phyloP scores from a whole-genome alignment of 2,113 vertebrate species.

The Cyanoliseus patagonus region DNA sequence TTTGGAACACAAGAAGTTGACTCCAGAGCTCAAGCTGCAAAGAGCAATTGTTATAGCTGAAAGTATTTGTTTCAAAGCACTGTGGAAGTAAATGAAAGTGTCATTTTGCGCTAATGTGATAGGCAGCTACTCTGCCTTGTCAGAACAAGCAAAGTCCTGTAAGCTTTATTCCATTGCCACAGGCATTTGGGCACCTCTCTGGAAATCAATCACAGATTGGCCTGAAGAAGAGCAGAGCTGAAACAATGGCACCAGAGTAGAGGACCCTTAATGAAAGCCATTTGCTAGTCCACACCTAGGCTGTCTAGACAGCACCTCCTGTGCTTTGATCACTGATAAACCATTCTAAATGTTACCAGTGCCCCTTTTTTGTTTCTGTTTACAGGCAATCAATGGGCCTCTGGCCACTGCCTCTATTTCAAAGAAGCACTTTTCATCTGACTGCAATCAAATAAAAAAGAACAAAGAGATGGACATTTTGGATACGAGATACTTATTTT shows the following conservation, averaged over 20 bases:
- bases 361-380: conserved; percentile 74
- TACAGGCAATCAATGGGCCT: conserved; percentile 76
- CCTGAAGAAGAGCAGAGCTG: conserved; percentile 76
- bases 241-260: conserved; percentile 73
- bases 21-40: conserved; percentile 64
- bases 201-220: conserved; percentile 94
- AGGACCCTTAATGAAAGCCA: conserved; percentile 82
- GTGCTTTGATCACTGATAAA: conserved; percentile 82
- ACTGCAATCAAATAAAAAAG: conserved; percentile 81
- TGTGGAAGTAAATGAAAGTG: conserved; percentile 80
- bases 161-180: conserved; percentile 84
- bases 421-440: conserved; percentile 86
- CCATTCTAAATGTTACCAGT: conserved; percentile 79
- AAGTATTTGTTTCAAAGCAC: conserved; percentile 79
- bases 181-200: conserved; percentile 84
- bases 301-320: conserved; percentile 78
- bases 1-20: conserved; percentile 69
- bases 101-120: conserved; percentile 88
- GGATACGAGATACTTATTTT: conserved; percentile 43
- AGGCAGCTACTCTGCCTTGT: conserved; percentile 77
- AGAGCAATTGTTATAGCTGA: conserved; percentile 77
- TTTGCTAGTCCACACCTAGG: conserved; percentile 82
- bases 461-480: conserved; percentile 67
- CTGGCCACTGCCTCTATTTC: conserved; percentile 83
- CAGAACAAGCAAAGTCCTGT: conserved; percentile 79